These are phyloP conservation scores for Nipponacmea schrenckii DNA, from an alignment of 2,888 invertebrate species.

Conservation along the genomic window DNA sequence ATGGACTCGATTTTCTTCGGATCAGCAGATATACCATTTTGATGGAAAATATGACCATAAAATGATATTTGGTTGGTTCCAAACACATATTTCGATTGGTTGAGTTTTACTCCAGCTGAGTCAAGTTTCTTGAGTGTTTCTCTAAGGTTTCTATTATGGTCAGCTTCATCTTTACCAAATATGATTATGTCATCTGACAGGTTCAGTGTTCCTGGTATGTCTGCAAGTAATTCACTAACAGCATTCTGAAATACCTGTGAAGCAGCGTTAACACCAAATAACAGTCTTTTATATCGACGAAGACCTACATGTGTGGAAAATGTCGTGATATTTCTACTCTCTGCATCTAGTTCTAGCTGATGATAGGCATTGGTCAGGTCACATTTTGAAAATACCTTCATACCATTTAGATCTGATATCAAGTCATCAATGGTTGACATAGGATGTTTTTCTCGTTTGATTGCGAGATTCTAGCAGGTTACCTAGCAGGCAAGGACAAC, in stretches of 20 bases:
- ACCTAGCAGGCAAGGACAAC: conserved; percentile 2
- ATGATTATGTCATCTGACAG: conserved; percentile 66
- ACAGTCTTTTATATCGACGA: conserved; percentile 36
- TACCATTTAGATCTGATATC: conserved; percentile 37
- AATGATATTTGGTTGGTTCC: conserved; percentile 2
- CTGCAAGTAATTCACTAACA: conserved; percentile 57
- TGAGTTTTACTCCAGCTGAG: background rate
- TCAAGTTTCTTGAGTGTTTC: conserved; percentile 34
- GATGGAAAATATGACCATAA: conserved; percentile 1
- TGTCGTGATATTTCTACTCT: conserved; percentile 44
- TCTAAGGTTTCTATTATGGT: conserved; percentile 53
- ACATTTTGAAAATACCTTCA: conserved; percentile 37
- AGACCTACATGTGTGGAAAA: conserved; percentile 42
- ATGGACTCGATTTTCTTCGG: conserved; percentile 7
- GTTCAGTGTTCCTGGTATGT: conserved; percentile 59
- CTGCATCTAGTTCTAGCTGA: conserved; percentile 37
- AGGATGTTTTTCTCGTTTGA: conserved; percentile 34
- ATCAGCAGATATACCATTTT: background rate
- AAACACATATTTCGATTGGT: background rate
- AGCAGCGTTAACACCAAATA: conserved; percentile 59
- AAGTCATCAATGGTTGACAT: conserved; percentile 43
- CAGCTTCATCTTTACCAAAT: conserved; percentile 44
- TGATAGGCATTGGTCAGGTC: conserved; percentile 42
- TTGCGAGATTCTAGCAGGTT: conserved; percentile 20
- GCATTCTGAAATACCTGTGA: conserved; percentile 68